Conservation (phyloP, 2,888 invertebrate species). For the Anthophora plumipes region DNA sequence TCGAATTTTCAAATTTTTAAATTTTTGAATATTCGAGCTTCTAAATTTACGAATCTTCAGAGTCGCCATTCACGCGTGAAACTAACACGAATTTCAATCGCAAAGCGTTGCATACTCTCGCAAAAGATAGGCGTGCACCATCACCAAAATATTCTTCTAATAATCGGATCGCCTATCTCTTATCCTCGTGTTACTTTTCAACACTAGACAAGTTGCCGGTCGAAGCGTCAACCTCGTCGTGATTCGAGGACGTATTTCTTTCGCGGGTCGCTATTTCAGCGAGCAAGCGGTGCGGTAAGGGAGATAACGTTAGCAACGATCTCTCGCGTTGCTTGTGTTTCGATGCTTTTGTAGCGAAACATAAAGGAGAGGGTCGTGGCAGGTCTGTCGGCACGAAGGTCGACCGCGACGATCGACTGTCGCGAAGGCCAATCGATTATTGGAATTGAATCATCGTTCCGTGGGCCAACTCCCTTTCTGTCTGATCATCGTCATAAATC, state of each 20-base stretch:
- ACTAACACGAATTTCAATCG: too few species aligned
- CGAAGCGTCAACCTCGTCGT: background rate
- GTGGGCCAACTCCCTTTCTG: slow-evolving; percentile 28
- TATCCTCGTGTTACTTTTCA: background rate
- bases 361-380: slow-evolving; percentile 25
- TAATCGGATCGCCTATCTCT: background rate
- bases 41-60: too few species aligned
- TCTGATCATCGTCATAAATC: background rate
- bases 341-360: slow-evolving; percentile 31
- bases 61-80: too few species aligned
- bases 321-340: slow-evolving; percentile 22
- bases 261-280: slow-evolving; percentile 6
- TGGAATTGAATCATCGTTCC: slow-evolving; percentile 44
- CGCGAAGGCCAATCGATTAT: slow-evolving; percentile 39
- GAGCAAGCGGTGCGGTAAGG: slow-evolving; percentile 20
- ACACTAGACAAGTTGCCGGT: background rate
- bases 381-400: slow-evolving; percentile 43
- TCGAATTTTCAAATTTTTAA: background rate
- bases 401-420: slow-evolving; percentile 31
- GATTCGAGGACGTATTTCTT: slow-evolving; percentile 7
- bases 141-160: background rate
- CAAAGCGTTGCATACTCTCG: too few species aligned
- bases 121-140: background rate
- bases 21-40: too few species aligned
- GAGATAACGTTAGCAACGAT: slow-evolving; percentile 41